Evolutionary conservation across 2,113 vertebrate genomes (phyloP), one percentile per base, ranked within the genome.

Genomic region (Himantopus leucocephalus): DNA sequence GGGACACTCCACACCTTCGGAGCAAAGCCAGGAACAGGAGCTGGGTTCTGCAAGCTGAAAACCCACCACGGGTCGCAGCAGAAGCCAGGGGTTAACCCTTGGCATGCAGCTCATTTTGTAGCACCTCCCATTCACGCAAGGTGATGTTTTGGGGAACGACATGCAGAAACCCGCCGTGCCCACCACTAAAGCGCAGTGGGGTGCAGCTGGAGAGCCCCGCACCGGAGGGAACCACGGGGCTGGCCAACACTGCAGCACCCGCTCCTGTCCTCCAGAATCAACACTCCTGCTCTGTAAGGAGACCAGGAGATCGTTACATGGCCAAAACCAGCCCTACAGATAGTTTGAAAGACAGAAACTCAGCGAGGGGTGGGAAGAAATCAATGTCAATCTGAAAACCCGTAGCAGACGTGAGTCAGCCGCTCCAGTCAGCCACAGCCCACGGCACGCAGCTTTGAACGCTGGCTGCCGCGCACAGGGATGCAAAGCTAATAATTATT

Each of bases 271-370:
- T 15, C 43, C 43, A 43, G 60, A 45, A 56, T 8, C 66, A 35
- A 47, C 47, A 5, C 6, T 50, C 22, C 70, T 3, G 8, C 78
- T 30, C 74, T 9, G 15, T 6, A n/a, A 15, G 18, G 23, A 37
- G 34, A 21, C 53, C 9, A 14, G 41, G 53, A 22, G 6, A 32
- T 32, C 3, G 21, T 8, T 4, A 24, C 72, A 7, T 0, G 14
- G 73, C 63, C 67, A 35, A 41, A 34, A 13, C 0, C 27, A 52
- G 52, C 37, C 10, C 22, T 4, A 3, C 16, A 7, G 70, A 21
- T 2, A 1, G 4, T 12, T 1, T 47, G 34, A 5, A 26, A 55
- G 59, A 3, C n/a, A 37, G 27, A 30, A 26, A 23, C n/a, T 8
- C 48, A 18, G 68, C 1, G 23, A 55, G n/a, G 87, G 29, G 77